Conservation (phyloP, 1,140 invertebrate species). For the Campodea augens region DNA sequence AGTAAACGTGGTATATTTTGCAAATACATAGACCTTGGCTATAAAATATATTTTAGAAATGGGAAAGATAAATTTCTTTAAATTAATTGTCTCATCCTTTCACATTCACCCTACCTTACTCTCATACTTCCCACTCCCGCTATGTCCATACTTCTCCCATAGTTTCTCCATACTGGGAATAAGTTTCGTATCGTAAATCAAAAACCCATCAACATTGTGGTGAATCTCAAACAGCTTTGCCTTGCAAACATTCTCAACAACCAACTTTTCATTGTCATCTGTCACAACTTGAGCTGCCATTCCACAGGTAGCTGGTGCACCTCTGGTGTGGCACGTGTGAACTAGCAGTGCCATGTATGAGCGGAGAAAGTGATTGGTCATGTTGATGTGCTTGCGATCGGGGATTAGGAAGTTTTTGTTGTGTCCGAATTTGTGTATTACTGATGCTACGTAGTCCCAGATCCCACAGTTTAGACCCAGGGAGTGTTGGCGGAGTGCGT, state of each 20-base stretch:
- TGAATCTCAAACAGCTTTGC: constrained; percentile 36
- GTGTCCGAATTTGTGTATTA: constrained; percentile 44
- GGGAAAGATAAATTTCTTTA: too few species aligned
- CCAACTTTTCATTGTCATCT: constrained; percentile 16
- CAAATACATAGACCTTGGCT: too few species aligned
- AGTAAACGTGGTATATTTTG: too few species aligned
- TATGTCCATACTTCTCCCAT: too few species aligned
- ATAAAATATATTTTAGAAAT: too few species aligned
- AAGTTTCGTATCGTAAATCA: constrained; percentile 42
- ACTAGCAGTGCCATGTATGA: constrained; percentile 41
- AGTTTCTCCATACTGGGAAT: constrained; percentile 37
- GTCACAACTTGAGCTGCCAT: constrained; percentile 41
- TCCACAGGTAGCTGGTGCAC: constrained; percentile 44
- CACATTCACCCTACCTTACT: too few species aligned
- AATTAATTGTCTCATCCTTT: too few species aligned
- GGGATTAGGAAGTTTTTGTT: constrained; percentile 37
- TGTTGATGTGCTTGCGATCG: constrained; percentile 45
- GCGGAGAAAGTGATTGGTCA: constrained; percentile 38
- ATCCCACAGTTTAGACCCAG: constrained; percentile 53
- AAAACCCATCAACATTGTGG: constrained; percentile 44
- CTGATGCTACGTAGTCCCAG: constrained; percentile 54
- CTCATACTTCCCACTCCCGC: too few species aligned
- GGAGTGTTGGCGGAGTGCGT: constrained; percentile 40
- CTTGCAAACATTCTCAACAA: constrained; percentile 23
- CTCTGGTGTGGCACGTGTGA: constrained; percentile 36